Base-by-base conservation (phyloP, 2,797 vertebrate genomes). In the Pangasius larnaudii region DNA sequence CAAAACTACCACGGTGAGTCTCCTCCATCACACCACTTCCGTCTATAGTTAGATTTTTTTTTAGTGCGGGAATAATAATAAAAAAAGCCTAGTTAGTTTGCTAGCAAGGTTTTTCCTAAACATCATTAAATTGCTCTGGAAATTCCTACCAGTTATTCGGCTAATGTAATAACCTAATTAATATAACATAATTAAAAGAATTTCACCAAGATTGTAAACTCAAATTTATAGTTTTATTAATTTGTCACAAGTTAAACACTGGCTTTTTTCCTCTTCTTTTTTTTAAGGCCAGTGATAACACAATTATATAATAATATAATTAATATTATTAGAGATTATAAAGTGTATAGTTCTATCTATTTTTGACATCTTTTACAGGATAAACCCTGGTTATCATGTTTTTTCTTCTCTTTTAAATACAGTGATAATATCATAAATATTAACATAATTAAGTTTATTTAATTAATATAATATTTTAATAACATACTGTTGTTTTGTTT, bases 1-100 rank as follows among this genome's bases (percentile, higher is more conserved):
- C 95, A 99, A 99, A 97, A 99, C 98, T 93, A 99, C 98, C 92
- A 99, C 98, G 96, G 98, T 99, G 95, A 92, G 96, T 94, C 84
- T 87, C 88, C 53, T 88, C 30, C 84, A 4, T 86, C 85, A 61
- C 49, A 56, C 36, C 89, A 88, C 87, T n/a, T 46, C 81, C 79
- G 8, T 63, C 56, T 19, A n/a, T 46, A 61, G 56, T 39, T 59
- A 7, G 49, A 39, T 39, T 1, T 56, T 39, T 1, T 56, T 56
- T 33, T 22, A 6, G 10, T 59, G 53, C 5, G 13, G 78, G 33
- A 24, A 59, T 39, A 14, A 80, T 9, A 56, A 56, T 33, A 27
- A 39, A 33, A 39, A 80, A 81, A 42, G 9, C 9, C 9, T n/a
- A 33, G 58, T 18, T 82, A 81, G 30, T 36, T 36, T 58, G 53